These are phyloP conservation scores for Nesogale talazaci DNA, from an alignment of 2,113 vertebrate species.

Conservation along the genomic window DNA sequence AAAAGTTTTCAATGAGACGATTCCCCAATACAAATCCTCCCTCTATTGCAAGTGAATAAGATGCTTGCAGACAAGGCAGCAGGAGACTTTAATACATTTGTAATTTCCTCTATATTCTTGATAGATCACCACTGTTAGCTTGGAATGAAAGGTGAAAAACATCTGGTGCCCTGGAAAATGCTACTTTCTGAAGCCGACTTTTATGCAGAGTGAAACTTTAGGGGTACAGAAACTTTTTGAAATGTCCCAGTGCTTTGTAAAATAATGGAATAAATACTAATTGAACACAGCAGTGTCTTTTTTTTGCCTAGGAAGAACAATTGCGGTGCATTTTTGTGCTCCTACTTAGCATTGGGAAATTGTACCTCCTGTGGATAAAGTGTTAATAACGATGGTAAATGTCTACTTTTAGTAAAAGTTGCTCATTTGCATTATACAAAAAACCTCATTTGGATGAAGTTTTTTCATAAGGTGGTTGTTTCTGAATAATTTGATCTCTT, in stretches of 20 bases:
- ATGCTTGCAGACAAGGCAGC: not conserved
- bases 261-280: conserved; percentile 53
- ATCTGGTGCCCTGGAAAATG: conserved; percentile 44
- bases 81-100: conserved; percentile 16
- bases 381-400: conserved; percentile 15
- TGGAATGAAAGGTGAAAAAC: conserved; percentile 59
- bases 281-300: not conserved
- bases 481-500: conserved; percentile 57
- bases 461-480: conserved; percentile 52
- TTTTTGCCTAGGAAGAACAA: conserved; percentile 55
- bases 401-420: conserved; percentile 61
- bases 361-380: conserved; percentile 51
- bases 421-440: conserved; percentile 63
- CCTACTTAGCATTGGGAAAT: conserved; percentile 1
- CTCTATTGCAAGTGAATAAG: conserved; percentile 17
- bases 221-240: not conserved
- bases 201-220: conserved; percentile 30
- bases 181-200: conserved; percentile 37
- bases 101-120: conserved; percentile 49
- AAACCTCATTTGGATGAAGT: conserved; percentile 40
- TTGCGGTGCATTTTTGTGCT: conserved; percentile 16
- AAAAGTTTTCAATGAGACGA: conserved; percentile 21
- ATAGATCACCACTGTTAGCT: conserved; percentile 26
- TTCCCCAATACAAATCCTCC: not conserved
- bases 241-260: conserved; percentile 54